A percentile compares a stretch with the other conserved stretches of the same genome.
Evolutionary conservation across 2,888 invertebrate species (phyloP).

Genomic region (Apamea monoglypha): DNA sequence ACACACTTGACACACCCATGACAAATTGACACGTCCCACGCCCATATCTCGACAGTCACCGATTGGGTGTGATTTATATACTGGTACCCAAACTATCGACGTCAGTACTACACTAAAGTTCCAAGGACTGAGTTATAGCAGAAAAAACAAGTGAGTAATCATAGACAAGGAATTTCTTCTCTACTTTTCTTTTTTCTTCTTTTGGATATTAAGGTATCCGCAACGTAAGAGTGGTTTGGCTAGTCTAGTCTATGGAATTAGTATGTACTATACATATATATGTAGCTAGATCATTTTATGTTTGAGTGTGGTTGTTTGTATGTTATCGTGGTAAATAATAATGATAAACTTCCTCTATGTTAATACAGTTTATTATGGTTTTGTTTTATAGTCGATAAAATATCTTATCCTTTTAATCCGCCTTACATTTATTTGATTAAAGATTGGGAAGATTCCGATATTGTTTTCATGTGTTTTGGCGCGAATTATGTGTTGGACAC

Average conservation of each 20-base stretch:
- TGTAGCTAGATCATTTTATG: background rate
- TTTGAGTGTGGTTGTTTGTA: background rate
- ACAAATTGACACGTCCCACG: slow-evolving; percentile 69
- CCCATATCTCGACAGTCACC: slow-evolving; percentile 70
- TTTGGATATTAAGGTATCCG: background rate
- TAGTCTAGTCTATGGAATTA: background rate
- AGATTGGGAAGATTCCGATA: slow-evolving; percentile 1
- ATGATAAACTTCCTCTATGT: background rate
- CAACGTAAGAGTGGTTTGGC: background rate
- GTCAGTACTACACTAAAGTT: slow-evolving; percentile 66
- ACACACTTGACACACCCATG: slow-evolving; percentile 58
- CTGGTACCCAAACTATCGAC: slow-evolving; percentile 50
- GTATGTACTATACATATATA: background rate
- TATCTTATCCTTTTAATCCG: slow-evolving; percentile 30
- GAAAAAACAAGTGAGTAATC: slow-evolving; percentile 51
- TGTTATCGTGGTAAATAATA: background rate
- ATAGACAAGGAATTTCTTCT: background rate
- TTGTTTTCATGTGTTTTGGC: background rate
- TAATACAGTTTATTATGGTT: slow-evolving; percentile 11
- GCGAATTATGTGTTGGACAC: background rate
- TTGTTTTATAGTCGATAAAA: slow-evolving; percentile 14
- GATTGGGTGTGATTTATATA: slow-evolving; percentile 81
- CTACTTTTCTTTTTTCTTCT: background rate
- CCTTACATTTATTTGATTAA: slow-evolving; percentile 18
- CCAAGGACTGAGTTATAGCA: slow-evolving; percentile 44